Evolutionary conservation across 1,140 invertebrate genomes (phyloP).

Genomic region (Drosophila kikkawai): DNA sequence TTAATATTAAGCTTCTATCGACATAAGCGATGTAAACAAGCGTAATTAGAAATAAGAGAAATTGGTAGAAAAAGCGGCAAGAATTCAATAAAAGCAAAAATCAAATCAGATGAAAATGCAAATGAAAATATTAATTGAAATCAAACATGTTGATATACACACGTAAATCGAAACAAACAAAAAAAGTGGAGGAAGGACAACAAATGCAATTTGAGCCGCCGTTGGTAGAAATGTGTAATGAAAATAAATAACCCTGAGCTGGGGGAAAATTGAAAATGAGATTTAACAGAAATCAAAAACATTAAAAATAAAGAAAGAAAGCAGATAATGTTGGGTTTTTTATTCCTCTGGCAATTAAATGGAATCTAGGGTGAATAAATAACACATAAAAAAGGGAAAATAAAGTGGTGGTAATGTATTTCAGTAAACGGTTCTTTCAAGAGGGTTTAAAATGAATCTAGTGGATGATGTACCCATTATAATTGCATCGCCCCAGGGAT

Average conservation of each 20-base stretch:
- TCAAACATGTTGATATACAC: slow-evolving; percentile 48
- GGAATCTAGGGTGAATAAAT: neutral
- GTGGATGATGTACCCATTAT: neutral
- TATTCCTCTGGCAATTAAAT: slow-evolving; percentile 4
- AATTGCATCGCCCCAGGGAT: neutral
- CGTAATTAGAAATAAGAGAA: slow-evolving; percentile 50
- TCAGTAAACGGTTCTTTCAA: neutral
- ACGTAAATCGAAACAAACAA: slow-evolving; percentile 32
- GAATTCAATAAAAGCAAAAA: slow-evolving; percentile 30
- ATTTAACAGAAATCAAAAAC: slow-evolving; percentile 48
- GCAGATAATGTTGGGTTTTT: slow-evolving; percentile 1
- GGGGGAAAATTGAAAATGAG: slow-evolving; percentile 29
- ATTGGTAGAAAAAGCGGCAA: slow-evolving; percentile 51
- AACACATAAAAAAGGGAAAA: neutral
- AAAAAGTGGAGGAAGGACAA: slow-evolving; percentile 1
- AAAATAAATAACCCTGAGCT: slow-evolving; percentile 48
- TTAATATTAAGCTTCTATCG: slow-evolving; percentile 71
- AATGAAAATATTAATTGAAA: slow-evolving; percentile 51
- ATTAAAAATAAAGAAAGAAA: slow-evolving; percentile 56
- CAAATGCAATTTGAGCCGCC: slow-evolving; percentile 22
- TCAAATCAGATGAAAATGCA: slow-evolving; percentile 55
- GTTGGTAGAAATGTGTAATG: slow-evolving; percentile 41
- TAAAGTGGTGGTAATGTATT: neutral
- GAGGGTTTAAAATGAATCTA: neutral
- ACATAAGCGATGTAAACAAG: slow-evolving; percentile 54